phyloP scores from a whole-genome alignment of 2,113 vertebrate genomes.

The Acinonyx jubatus region DNA sequence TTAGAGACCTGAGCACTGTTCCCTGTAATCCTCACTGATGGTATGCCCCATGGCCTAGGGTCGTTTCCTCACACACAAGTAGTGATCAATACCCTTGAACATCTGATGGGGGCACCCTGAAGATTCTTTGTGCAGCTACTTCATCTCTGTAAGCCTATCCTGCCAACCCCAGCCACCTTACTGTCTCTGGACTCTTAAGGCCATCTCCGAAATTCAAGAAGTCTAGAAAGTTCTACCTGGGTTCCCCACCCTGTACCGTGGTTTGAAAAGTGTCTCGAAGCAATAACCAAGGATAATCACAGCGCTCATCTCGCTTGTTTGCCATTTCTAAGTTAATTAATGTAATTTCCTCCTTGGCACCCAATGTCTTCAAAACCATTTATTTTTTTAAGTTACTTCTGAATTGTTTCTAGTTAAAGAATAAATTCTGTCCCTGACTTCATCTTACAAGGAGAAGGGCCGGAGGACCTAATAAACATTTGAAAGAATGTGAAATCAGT shows the following conservation, averaged over 20 bases:
- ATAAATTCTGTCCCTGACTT: neutral
- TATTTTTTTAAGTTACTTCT: neutral
- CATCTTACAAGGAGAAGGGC: neutral
- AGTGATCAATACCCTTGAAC: neutral
- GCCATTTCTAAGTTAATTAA: neutral
- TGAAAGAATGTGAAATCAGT: neutral
- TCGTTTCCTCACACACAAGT: neutral
- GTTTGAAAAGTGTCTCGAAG: neutral
- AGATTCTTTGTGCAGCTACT: neutral
- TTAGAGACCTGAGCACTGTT: neutral
- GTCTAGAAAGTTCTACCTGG: neutral
- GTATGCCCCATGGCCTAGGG: neutral
- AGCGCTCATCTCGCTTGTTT: neutral
- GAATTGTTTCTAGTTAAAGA: neutral
- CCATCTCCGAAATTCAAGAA: neutral
- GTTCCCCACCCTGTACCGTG: neutral
- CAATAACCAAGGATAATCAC: neutral
- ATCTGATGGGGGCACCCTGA: neutral
- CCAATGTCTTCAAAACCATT: neutral
- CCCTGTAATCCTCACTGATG: neutral
- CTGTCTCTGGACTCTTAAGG: neutral
- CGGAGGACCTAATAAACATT: slow-evolving; percentile 19
- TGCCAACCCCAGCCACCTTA: neutral
- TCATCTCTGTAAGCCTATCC: neutral
- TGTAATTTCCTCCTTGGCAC: neutral